These are phyloP conservation scores for Drosophila tsacasi DNA, from an alignment of 1,140 invertebrate genomes.

Conservation along the genomic window DNA sequence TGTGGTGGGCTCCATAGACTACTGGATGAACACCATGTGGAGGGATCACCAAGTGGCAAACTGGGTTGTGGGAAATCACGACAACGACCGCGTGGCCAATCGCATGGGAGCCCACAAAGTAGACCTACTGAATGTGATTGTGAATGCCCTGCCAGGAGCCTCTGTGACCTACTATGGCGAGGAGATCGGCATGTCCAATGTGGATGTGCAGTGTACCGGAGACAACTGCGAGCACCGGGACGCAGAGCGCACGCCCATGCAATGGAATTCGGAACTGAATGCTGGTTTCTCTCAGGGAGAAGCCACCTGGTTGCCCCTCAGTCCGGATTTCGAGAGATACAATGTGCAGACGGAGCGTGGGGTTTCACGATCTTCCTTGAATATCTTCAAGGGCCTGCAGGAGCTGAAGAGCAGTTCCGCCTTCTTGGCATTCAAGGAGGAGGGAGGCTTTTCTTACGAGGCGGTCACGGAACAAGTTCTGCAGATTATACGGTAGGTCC, in stretches of 20 bases:
- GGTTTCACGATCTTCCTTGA: slow-evolving; percentile 68
- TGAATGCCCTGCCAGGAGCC: slow-evolving; percentile 90
- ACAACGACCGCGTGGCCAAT: slow-evolving; percentile 87
- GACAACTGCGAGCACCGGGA: slow-evolving; percentile 86
- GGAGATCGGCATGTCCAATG: slow-evolving; percentile 92
- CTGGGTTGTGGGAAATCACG: slow-evolving; percentile 88
- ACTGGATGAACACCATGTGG: slow-evolving; percentile 86
- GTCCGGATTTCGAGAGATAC: slow-evolving; percentile 86
- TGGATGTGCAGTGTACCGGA: slow-evolving; percentile 85
- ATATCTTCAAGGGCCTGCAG: slow-evolving; percentile 75
- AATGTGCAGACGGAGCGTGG: slow-evolving; percentile 86
- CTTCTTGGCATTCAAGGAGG: slow-evolving; percentile 65
- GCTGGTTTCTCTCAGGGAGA: slow-evolving; percentile 88
- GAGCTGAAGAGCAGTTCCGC: slow-evolving; percentile 67
- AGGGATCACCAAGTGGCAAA: slow-evolving; percentile 84
- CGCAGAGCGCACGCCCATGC: slow-evolving; percentile 88
- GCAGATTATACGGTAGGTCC: slow-evolving; percentile 69
- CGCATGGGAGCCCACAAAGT: slow-evolving; percentile 87
- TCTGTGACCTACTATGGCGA: slow-evolving; percentile 93
- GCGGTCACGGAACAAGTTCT: slow-evolving; percentile 71
- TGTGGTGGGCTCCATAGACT: slow-evolving; percentile 82
- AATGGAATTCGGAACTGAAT: slow-evolving; percentile 87
- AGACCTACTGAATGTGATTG: slow-evolving; percentile 89
- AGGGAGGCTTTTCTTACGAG: slow-evolving; percentile 70
- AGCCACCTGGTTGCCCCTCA: slow-evolving; percentile 90